Evolutionary conservation across 2,888 invertebrate genomes (phyloP).

Genomic region (Eupithecia exiguata): DNA sequence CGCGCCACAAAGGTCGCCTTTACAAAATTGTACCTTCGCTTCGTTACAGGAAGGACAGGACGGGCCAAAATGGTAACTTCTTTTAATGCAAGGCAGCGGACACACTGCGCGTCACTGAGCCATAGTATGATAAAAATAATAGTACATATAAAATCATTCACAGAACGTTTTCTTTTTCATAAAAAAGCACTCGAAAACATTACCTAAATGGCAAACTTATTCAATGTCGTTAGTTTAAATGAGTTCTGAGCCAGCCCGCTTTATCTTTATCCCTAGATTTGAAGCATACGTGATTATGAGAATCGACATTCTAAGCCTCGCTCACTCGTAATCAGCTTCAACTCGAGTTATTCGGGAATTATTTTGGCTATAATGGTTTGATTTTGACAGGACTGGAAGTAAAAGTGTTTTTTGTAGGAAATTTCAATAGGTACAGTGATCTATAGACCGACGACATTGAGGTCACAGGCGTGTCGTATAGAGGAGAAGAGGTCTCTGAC

Average conservation of each 20-base stretch:
- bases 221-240: conserved; percentile 31
- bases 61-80: not conserved
- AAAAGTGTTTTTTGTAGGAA: not conserved
- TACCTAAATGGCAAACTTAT: conserved; percentile 28
- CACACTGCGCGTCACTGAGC: not conserved
- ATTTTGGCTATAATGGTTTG: not conserved
- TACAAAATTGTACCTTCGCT: not conserved
- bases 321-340: conserved; percentile 4
- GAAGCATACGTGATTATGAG: conserved; percentile 24
- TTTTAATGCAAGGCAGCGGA: not conserved
- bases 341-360: not conserved
- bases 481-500: too few species aligned
- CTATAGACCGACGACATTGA: not conserved
- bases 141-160: not conserved
- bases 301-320: conserved; percentile 10
- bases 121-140: not conserved
- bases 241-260: conserved; percentile 24
- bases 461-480: not conserved
- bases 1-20: too few species aligned
- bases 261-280: conserved; percentile 35
- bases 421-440: not conserved
- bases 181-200: not conserved
- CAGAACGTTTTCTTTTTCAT: not conserved
- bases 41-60: not conserved
- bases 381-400: not conserved